Base-by-base conservation (phyloP, 2,888 invertebrate genomes). In the Dromius quadrimaculatus region DNA sequence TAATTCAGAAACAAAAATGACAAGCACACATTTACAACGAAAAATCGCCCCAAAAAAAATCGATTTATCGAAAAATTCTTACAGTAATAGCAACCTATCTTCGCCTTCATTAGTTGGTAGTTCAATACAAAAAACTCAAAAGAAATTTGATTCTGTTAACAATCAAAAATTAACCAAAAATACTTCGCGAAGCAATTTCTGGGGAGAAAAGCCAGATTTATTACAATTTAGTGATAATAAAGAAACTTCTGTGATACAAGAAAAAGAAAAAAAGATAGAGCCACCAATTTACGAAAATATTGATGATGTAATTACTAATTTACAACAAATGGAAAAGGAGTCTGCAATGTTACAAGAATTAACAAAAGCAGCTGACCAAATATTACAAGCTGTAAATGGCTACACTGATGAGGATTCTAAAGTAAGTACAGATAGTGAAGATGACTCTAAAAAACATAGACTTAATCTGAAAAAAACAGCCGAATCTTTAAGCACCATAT, bases 291-390 rank as follows among this genome's bases (percentile, higher is more conserved):
- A 83, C 70, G 81, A 82, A 76, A 83, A 83, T 70, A 71, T 82
- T 2, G 77, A 77, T 22, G 73, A 75, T 22, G 66, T 74, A 23
- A 66, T 54, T 3, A 74, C 72, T 13, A 75, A 73, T 43, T 45
- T 73, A 15, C 72, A 71, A 50, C 36, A 57, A 4, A 74, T 79
- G 80, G 20, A 82, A 79, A 15, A 77, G 22, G 74, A 73, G 71
- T 68, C 72, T 61, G 50, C 72, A 57, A 87, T 87, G 73, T 78
- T 87, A 70, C 86, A 85, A 74, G 87, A 87, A 78, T 81, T 87
- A 76, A 86, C 86, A 9, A 83, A 84, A 76, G 86, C 85, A 59
- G 87, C 87, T 70, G 87, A 88, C 81, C 85, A 87, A 79, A 87
- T 87, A 73, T 78, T 87, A 74, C 77, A 86, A 82, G 86, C 86